phyloP scores from a whole-genome alignment of 2,888 invertebrate genomes.

The Cheilosia pagana region DNA sequence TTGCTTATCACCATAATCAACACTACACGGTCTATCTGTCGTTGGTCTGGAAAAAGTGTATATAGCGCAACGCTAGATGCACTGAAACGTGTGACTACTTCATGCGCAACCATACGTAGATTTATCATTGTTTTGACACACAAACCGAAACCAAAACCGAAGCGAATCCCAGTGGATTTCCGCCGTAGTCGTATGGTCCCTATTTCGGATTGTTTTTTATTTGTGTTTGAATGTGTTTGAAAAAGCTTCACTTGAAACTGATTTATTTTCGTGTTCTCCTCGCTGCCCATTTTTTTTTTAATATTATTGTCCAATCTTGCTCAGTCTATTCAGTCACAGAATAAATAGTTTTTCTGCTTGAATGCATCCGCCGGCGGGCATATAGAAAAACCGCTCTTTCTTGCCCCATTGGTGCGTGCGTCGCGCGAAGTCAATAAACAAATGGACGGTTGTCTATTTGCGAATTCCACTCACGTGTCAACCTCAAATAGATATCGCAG shows the following conservation, averaged over 20 bases:
- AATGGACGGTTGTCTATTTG: slow-evolving; percentile 54
- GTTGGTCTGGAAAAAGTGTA: slow-evolving; percentile 34
- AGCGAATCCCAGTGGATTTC: slow-evolving; percentile 45
- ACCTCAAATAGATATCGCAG: slow-evolving; percentile 71
- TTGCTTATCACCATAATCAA: slow-evolving; percentile 62
- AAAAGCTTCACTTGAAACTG: slow-evolving; percentile 43
- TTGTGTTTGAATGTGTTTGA: not conserved
- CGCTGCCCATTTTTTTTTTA: not conserved
- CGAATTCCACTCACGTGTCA: slow-evolving; percentile 69
- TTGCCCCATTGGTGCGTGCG: slow-evolving; percentile 33
- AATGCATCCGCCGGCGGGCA: not conserved
- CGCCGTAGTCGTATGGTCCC: slow-evolving; percentile 26
- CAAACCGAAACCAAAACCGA: slow-evolving; percentile 22
- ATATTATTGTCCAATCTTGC: not conserved
- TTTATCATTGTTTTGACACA: slow-evolving; percentile 61
- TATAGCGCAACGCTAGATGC: not conserved
- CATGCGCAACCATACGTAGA: slow-evolving; percentile 47
- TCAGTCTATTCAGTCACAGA: not conserved
- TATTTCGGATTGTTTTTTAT: not conserved
- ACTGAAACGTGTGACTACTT: slow-evolving; percentile 49
- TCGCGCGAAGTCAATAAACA: slow-evolving; percentile 67
- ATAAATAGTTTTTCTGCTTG: not conserved
- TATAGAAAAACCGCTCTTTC: slow-evolving; percentile 24
- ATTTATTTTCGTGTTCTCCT: slow-evolving; percentile 37
- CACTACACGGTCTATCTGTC: slow-evolving; percentile 20